These are phyloP conservation scores for Caenorhabditis sulstoni DNA, from an alignment of 2,888 invertebrate species.

Conservation along the genomic window DNA sequence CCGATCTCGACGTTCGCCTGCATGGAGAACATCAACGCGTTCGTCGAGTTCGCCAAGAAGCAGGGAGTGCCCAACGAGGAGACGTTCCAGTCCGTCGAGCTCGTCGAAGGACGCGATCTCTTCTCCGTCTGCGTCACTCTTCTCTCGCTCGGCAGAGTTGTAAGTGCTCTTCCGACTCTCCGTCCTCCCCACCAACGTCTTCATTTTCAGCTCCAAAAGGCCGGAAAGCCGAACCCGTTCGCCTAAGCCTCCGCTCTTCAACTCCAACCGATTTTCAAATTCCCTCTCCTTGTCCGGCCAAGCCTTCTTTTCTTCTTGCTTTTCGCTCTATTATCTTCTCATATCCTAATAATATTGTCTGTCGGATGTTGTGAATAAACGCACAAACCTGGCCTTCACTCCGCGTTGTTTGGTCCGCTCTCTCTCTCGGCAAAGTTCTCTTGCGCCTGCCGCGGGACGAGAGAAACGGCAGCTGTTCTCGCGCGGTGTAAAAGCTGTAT, in stretches of 20 bases:
- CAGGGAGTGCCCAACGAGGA: conserved; percentile 89
- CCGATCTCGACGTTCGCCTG: conserved; percentile 95
- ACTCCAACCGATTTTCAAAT: conserved; percentile 5
- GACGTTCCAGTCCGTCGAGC: conserved; percentile 96
- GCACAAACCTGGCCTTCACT: conserved; percentile 21
- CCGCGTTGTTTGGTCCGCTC: conserved; percentile 50
- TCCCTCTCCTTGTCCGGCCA: conserved; percentile 28
- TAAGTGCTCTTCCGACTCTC: conserved; percentile 58
- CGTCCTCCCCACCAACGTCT: background rate
- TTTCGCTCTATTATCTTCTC: conserved; percentile 36
- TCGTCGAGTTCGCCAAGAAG: conserved; percentile 89
- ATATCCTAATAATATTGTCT: conserved; percentile 46
- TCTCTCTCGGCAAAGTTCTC: conserved; percentile 14
- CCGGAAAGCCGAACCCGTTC: conserved; percentile 77
- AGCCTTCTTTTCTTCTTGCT: conserved; percentile 15
- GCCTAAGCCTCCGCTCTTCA: conserved; percentile 21
- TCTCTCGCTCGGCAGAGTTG: conserved; percentile 77
- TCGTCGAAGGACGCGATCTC: conserved; percentile 96
- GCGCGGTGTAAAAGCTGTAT: too few relatives aligned
- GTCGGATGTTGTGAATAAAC: conserved; percentile 26
- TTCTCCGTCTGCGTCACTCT: conserved; percentile 86
- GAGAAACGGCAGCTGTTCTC: too few relatives aligned
- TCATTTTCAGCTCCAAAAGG: conserved; percentile 75
- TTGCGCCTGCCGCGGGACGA: background rate
- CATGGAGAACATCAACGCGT: conserved; percentile 98